Base-by-base conservation (phyloP, 2,113 vertebrate genomes). In the Grallaria varia region DNA sequence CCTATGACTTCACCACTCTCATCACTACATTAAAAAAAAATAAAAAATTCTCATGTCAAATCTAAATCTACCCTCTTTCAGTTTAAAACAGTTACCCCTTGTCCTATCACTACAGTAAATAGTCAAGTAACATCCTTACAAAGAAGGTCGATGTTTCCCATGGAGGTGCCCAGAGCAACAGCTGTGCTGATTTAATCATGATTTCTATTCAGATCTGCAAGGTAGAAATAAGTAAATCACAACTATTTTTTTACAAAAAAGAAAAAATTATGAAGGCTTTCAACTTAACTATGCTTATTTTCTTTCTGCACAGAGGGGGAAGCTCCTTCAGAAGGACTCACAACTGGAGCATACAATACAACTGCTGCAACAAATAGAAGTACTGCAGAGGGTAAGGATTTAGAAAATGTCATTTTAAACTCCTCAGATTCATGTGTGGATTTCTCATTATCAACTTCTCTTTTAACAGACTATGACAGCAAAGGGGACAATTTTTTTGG, bases 401-500 rank as follows among this genome's bases (percentile, higher is more conserved):
- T 74, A 90, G 21, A 0, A 66, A 81, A 45, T 3, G 15, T 19
- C 4, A 11, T 78, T 86, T 75, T 24, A 68, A 56, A 45, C 27
- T 81, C 28, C 49, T 56, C 30, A 45, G 19, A 47, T 44, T 78
- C 16, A 49, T 9, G 13, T 0, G 0, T 6, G 24, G 37, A 24
- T 64, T 92, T 84, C 68, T 97, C 10, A 73, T 13, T 8, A 56
- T 37, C 7, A 4, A 39, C 5, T 91, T 96, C 16, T 91, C 50
- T 73, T 91, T 95, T 89, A 80, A 82, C 96, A 98, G 97, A 87
- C 86, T 62, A 78, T 12, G 40, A 86, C 42, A 76, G 73, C 52
- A 95, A 97, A 76, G 44, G 52, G n/a, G 87, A 94, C 31, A 94
- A 91, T 11, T 93, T 98, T 86, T 97, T 98, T 2, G 94, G 97